Evolutionary conservation across 2,888 invertebrate genomes (phyloP), one percentile per base, ranked within the genome.

Genomic region (Drosophila cracens): DNA sequence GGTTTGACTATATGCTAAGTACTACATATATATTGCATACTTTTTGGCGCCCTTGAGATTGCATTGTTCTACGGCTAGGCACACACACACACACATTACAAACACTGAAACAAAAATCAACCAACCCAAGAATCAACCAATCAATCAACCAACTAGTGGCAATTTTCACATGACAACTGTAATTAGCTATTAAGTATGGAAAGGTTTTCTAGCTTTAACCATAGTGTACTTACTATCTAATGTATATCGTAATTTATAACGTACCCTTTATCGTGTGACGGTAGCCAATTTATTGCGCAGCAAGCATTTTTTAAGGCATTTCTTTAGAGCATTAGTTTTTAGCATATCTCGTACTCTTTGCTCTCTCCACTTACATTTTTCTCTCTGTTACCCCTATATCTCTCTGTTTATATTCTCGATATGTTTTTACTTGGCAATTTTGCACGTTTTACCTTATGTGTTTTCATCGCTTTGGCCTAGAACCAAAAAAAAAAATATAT

Each of bases 11-110:
- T 69, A 87, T 84, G 74, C 72, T 82, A 87, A 74, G 79, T 81
- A 85, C 49, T 69, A 81, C 75, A 82, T 86, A 83, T 82, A 82
- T 86, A 88, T 86, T 85, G 90, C 85, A 85, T 85, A 88, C 66
- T 70, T 88, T 82, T 90, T 88, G 89, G 73, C 70, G 89, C 75
- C 85, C 83, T 89, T 87, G 78, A 85, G 78, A 87, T 78, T 85
- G 85, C 85, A 87, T 85, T 83, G 74, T 73, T 90, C 60, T 57
- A 75, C 67, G 76, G 69, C 74, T 84, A 90, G 90, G 84, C 78
- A 81, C 71, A 79, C 74, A 79, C 52, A 70, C 62, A 59, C 63
- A 48, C 48, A 46, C 13, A 29, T 49, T 54, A 68, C 48, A 66
- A 58, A 63, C 62, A 53, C 52, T 29, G 13, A 34, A 38, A 43